Evolutionary conservation across 2,113 vertebrate genomes (phyloP).

Genomic region (Eidolon helvum): DNA sequence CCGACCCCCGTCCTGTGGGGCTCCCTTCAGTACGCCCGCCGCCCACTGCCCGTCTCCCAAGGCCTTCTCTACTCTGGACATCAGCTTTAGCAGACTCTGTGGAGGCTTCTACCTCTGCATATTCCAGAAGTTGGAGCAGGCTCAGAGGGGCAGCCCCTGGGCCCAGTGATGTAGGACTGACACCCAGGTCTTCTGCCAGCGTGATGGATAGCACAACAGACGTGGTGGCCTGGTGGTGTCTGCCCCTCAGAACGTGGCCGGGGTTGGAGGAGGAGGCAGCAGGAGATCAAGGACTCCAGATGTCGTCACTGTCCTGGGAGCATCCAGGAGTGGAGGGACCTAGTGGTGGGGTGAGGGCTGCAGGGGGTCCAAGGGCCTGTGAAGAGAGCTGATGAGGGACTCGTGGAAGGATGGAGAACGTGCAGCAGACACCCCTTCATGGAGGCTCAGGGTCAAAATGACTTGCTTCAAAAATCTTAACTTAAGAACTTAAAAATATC

Average conservation of each 20-base stretch:
- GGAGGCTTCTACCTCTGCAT: background rate
- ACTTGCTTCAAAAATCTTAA: background rate
- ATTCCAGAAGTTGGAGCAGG: background rate
- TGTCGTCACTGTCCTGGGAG: background rate
- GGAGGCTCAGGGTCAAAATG: background rate
- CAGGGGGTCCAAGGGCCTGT: background rate
- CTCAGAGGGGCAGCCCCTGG: background rate
- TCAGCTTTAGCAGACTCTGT: background rate
- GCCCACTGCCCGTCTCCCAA: background rate
- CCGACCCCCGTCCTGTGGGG: accelerated
- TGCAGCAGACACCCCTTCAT: background rate
- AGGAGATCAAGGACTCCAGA: background rate
- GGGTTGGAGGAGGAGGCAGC: no score
- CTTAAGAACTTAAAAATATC: background rate
- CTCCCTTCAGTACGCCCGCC: background rate
- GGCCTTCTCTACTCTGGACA: background rate
- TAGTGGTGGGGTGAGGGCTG: no score
- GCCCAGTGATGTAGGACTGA: background rate
- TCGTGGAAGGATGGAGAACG: accelerated
- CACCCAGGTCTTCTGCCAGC: background rate
- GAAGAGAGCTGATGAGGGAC: background rate
- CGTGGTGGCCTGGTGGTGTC: accelerated
- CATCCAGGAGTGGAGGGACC: background rate
- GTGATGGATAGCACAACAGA: background rate
- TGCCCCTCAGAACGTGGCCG: background rate